phyloP scores from a whole-genome alignment of 2,113 vertebrate genomes.

The Bettongia penicillata region DNA sequence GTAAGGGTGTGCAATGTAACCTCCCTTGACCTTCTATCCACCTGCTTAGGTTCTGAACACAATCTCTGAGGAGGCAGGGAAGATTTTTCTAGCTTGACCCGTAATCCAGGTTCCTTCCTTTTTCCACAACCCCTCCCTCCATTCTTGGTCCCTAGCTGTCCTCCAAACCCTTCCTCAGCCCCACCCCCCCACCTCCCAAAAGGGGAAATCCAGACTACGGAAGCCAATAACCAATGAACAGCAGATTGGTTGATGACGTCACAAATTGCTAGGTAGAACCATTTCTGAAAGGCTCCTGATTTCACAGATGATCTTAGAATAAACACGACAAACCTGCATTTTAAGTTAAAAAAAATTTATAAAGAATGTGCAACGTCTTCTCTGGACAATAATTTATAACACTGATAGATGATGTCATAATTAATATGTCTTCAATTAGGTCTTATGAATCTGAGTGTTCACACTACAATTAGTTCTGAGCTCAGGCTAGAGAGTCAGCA shows the following conservation, averaged over 20 bases:
- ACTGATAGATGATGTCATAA: background rate
- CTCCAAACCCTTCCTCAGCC: slow-evolving; percentile 12
- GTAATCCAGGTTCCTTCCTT: slow-evolving; percentile 59
- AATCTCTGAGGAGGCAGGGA: slow-evolving; percentile 35
- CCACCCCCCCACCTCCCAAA: background rate
- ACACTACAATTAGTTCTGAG: background rate
- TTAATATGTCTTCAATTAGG: background rate
- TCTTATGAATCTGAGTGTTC: background rate
- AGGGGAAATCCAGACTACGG: background rate
- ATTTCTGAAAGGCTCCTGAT: slow-evolving; percentile 13
- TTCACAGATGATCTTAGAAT: background rate
- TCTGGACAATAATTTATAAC: background rate
- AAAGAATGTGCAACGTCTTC: background rate
- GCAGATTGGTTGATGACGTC: slow-evolving; percentile 10
- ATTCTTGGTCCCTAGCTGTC: background rate
- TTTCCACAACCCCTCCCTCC: background rate
- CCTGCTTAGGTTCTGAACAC: background rate
- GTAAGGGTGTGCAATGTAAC: background rate
- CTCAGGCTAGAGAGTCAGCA: background rate
- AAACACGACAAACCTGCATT: background rate
- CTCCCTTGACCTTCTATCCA: background rate
- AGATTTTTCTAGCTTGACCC: slow-evolving; percentile 18
- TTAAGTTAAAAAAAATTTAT: background rate
- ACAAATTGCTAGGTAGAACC: slow-evolving; percentile 68
- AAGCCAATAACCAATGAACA: slow-evolving; percentile 66